Percentiles rank a stretch among this genome's conserved stretches.
These are phyloP conservation scores for Sarotherodon lohbergeri DNA, from an alignment of 2,113 vertebrate species.

Conservation along the genomic window DNA sequence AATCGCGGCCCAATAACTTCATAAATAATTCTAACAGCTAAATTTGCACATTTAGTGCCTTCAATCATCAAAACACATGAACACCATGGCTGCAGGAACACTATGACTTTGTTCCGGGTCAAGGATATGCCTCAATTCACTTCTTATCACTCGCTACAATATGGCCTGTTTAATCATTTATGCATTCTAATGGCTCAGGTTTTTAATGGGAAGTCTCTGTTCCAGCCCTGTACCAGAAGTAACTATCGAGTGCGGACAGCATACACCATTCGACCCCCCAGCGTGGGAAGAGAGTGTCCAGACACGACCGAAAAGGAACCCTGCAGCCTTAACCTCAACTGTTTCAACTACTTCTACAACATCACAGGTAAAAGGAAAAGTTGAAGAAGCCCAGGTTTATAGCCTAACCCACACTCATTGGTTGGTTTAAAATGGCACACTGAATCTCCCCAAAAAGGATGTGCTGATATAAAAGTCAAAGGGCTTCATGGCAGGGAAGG, in stretches of 20 bases:
- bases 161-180: not conserved
- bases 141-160: not conserved
- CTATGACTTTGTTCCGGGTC: not conserved
- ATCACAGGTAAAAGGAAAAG: constrained; percentile 81
- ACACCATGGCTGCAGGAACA: not conserved
- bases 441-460: not conserved
- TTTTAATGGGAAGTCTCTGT: constrained; percentile 21
- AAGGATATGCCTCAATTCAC: not conserved
- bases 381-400: not conserved
- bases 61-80: not conserved
- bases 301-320: constrained; percentile 76
- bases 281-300: constrained; percentile 82
- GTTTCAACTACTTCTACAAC: constrained; percentile 96
- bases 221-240: constrained; percentile 86
- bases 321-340: constrained; percentile 91
- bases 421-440: not conserved
- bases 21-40: not conserved
- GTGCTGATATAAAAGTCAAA: not conserved
- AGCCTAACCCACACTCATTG: not conserved
- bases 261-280: constrained; percentile 78
- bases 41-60: not conserved
- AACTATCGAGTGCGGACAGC: constrained; percentile 78
- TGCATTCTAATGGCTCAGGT: not conserved
- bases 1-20: not conserved
- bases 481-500: not conserved